Conservation (phyloP, 1,140 invertebrate species). For the Lucilia sericata region DNA sequence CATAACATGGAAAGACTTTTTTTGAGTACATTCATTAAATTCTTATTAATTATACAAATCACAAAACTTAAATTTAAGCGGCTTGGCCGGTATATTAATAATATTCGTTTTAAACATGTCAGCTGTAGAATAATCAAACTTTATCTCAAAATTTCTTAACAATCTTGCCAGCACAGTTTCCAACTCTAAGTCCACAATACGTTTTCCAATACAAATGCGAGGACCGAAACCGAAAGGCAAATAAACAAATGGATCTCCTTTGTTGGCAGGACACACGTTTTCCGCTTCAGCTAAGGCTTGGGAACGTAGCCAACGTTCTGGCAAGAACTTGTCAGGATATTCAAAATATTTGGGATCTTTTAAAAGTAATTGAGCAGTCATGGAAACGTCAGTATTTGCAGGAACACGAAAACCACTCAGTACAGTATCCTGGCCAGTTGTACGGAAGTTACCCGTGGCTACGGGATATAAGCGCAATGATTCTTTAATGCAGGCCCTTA, state of each 20-base stretch:
- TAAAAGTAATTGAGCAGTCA: slow-evolving; percentile 67
- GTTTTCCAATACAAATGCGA: slow-evolving; percentile 72
- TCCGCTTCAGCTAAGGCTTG: background rate
- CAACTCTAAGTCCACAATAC: slow-evolving; percentile 80
- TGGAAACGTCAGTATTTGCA: slow-evolving; percentile 70
- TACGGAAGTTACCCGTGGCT: slow-evolving; percentile 67
- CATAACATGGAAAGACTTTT: too few species aligned
- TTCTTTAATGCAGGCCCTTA: slow-evolving; percentile 76
- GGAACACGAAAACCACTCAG: slow-evolving; percentile 72
- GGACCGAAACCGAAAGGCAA: slow-evolving; percentile 77
- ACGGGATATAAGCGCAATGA: slow-evolving; percentile 71
- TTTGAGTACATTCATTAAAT: too few species aligned
- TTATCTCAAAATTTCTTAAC: slow-evolving; percentile 71
- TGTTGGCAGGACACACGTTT: slow-evolving; percentile 50
- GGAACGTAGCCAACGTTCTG: slow-evolving; percentile 71
- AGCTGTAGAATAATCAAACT: slow-evolving; percentile 68
- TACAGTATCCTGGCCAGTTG: slow-evolving; percentile 69
- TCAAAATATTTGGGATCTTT: slow-evolving; percentile 68
- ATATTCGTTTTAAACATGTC: slow-evolving; percentile 57
- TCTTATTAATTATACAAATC: slow-evolving; percentile 49
- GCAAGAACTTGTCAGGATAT: slow-evolving; percentile 70
- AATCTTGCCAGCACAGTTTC: slow-evolving; percentile 71
- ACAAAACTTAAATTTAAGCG: slow-evolving; percentile 63
- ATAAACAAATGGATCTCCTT: slow-evolving; percentile 72
- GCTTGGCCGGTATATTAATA: slow-evolving; percentile 59